Percentiles rank a stretch among this genome's conserved stretches.
These are phyloP conservation scores for Ecliptopera silaceata DNA, from an alignment of 2,888 invertebrate species.

Conservation along the genomic window DNA sequence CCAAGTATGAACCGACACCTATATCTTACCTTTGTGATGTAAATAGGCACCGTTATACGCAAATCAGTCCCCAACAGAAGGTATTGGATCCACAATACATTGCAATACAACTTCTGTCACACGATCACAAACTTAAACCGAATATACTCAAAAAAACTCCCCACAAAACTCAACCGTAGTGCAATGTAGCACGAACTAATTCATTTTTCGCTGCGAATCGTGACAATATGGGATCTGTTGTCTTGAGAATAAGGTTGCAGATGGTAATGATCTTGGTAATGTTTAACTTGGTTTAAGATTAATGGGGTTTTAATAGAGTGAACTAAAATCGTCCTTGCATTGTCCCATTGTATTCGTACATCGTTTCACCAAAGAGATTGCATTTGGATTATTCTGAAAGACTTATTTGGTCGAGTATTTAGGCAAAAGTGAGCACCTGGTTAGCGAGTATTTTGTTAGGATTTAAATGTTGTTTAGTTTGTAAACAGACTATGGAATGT, in stretches of 20 bases:
- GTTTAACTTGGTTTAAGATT: constrained; percentile 34
- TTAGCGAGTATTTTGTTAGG: constrained; percentile 25
- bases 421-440: constrained; percentile 53
- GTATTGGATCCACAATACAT: constrained; percentile 34
- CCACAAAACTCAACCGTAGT: constrained; percentile 18
- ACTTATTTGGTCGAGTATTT: constrained; percentile 49
- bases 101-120: constrained; percentile 29
- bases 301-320: constrained; percentile 76
- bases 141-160: constrained; percentile 13
- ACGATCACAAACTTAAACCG: constrained; percentile 27
- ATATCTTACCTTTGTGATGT: constrained; percentile 39
- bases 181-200: not conserved
- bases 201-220: not conserved
- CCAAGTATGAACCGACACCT: constrained; percentile 16
- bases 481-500: constrained; percentile 11
- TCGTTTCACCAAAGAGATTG: constrained; percentile 66
- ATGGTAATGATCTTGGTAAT: not conserved
- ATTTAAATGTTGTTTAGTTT: constrained; percentile 22
- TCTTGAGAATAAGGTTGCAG: not conserved
- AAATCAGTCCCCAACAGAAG: constrained; percentile 48
- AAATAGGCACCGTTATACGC: constrained; percentile 50
- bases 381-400: constrained; percentile 55
- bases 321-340: constrained; percentile 77
- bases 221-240: constrained; percentile 23
- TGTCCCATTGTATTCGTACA: constrained; percentile 73